Conservation (phyloP, 2,113 vertebrate species). For the Xenopus laevis region DNA sequence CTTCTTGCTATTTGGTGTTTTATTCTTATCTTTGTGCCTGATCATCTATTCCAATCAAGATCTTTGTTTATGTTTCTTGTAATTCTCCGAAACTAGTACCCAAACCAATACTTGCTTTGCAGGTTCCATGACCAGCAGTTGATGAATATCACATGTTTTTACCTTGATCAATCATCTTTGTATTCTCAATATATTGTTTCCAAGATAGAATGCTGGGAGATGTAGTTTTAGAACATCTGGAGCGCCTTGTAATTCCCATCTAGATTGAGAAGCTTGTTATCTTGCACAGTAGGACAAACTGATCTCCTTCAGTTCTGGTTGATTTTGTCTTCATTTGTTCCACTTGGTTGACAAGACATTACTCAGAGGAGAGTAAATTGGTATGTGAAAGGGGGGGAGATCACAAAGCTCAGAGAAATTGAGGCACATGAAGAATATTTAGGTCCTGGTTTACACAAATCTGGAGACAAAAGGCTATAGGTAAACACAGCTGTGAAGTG, state of each 20-base stretch:
- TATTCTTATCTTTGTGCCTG: neutral
- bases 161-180: neutral
- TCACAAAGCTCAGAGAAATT: slow-evolving; percentile 74
- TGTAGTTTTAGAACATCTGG: too few species aligned
- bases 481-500: slow-evolving; percentile 79
- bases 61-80: neutral
- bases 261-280: too few species aligned
- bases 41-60: neutral
- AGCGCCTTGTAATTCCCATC: too few species aligned
- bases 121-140: neutral
- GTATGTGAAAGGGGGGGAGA: slow-evolving; percentile 65
- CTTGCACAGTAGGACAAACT: too few species aligned
- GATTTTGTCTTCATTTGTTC: neutral
- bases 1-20: neutral
- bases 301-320: too few species aligned
- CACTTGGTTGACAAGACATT: neutral
- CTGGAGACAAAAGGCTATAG: slow-evolving; percentile 70
- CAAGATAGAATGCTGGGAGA: too few species aligned
- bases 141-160: neutral
- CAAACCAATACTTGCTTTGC: neutral
- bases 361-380: slow-evolving; percentile 57
- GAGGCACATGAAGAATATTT: slow-evolving; percentile 76
- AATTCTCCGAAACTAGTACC: neutral
- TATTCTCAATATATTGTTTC: neutral
- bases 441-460: slow-evolving; percentile 69